Conservation (phyloP, 2,888 invertebrate species). For the Scaptomyza caliginosa region DNA sequence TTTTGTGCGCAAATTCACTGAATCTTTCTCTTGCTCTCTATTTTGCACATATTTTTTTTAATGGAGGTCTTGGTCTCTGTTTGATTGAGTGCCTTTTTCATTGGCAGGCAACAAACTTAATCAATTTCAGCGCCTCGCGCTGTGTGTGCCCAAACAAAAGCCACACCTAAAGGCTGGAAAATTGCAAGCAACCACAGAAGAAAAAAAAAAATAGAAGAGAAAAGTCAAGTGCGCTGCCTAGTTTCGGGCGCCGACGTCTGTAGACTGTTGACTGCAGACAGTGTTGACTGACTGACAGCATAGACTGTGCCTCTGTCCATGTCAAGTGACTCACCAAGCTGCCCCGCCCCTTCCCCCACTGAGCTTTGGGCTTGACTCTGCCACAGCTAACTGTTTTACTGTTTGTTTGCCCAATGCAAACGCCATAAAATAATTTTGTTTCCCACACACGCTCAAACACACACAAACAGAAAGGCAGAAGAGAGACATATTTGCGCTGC, state of each 20-base stretch:
- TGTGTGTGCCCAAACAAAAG: conserved; percentile 72
- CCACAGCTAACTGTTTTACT: conserved; percentile 15
- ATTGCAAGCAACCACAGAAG: conserved; percentile 52
- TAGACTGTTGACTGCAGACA: conserved; percentile 9
- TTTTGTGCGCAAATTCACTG: conserved; percentile 50
- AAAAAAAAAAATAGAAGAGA: neutral
- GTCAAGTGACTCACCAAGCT: conserved; percentile 58
- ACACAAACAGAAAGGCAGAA: conserved; percentile 33
- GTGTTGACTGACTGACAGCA: conserved; percentile 28
- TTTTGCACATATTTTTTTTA: conserved; percentile 9
- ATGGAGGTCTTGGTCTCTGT: conserved; percentile 23
- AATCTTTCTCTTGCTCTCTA: conserved; percentile 17
- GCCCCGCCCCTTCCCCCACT: conserved; percentile 40
- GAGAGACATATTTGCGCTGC: conserved; percentile 67
- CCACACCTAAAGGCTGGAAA: conserved; percentile 66
- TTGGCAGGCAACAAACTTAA: conserved; percentile 76
- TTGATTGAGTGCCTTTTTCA: conserved; percentile 76
- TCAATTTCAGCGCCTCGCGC: conserved; percentile 67
- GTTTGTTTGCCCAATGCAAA: conserved; percentile 67
- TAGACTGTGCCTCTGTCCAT: conserved; percentile 28
- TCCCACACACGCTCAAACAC: conserved; percentile 45
- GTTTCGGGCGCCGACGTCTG: conserved; percentile 44
- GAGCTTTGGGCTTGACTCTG: conserved; percentile 23
- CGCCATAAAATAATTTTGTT: conserved; percentile 75
- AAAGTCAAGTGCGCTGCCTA: conserved; percentile 38